Evolutionary conservation across 2,888 invertebrate genomes (phyloP).

Genomic region (Cataglyphis livida): DNA sequence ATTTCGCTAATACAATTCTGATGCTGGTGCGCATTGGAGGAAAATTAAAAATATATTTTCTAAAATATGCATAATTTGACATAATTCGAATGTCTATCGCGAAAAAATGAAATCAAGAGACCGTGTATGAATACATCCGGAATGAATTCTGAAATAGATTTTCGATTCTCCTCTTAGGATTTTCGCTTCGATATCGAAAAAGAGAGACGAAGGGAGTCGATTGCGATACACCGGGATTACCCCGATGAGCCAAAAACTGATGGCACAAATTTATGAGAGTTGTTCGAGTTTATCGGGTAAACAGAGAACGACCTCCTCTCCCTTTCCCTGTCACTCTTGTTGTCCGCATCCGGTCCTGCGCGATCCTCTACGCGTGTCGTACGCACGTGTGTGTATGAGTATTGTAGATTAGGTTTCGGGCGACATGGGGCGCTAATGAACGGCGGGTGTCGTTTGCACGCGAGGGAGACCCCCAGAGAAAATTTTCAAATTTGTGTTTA

Average conservation of each 20-base stretch:
- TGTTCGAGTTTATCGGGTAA: slow-evolving; percentile 71
- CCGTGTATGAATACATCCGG: neutral
- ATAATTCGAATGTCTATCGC: neutral
- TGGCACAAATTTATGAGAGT: slow-evolving; percentile 78
- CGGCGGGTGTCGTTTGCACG: slow-evolving; percentile 78
- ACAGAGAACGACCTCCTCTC: slow-evolving; percentile 45
- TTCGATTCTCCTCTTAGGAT: neutral
- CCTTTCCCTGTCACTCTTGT: neutral
- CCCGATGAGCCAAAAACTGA: slow-evolving; percentile 72
- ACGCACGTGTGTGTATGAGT: slow-evolving; percentile 51
- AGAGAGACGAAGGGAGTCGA: neutral
- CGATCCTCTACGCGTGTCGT: slow-evolving; percentile 60
- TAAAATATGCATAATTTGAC: neutral
- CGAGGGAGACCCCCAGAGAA: slow-evolving; percentile 56
- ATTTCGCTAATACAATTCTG: neutral
- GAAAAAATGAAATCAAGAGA: neutral
- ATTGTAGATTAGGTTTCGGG: slow-evolving; percentile 71
- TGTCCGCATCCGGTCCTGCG: slow-evolving; percentile 33
- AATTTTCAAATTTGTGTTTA: slow-evolving; percentile 75
- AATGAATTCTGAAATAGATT: slow-evolving; percentile 27
- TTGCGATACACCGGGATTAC: neutral
- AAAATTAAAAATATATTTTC: neutral
- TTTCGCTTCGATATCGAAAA: neutral
- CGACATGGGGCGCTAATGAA: slow-evolving; percentile 80
- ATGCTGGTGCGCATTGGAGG: neutral